These are phyloP conservation scores for Drosophila azteca DNA, from an alignment of 1,140 invertebrate species.

Conservation along the genomic window DNA sequence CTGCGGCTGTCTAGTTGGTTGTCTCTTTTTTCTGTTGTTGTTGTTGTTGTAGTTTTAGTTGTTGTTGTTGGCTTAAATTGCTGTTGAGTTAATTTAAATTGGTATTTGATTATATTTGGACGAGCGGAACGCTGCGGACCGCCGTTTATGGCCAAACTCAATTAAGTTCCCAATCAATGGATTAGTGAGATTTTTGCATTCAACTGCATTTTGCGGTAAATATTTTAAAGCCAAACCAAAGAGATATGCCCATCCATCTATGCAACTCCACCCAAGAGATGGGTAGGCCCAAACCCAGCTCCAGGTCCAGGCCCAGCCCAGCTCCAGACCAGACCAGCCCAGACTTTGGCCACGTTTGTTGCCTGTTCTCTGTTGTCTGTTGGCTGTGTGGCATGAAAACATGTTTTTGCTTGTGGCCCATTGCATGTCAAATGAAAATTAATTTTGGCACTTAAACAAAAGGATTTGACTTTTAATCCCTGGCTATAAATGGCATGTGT, in stretches of 20 bases:
- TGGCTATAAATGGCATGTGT: conserved; percentile 80
- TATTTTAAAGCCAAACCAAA: conserved; percentile 38
- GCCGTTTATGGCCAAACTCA: conserved; percentile 78
- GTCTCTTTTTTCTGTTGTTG: conserved; percentile 2
- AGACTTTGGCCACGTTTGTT: neutral
- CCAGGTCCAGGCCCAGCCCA: neutral
- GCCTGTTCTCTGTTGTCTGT: too few species aligned
- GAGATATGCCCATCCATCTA: conserved; percentile 19
- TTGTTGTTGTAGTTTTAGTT: too few species aligned
- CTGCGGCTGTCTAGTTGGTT: conserved; percentile 37
- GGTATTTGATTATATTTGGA: conserved; percentile 81
- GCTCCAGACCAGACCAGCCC: neutral
- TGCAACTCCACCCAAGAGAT: conserved; percentile 48
- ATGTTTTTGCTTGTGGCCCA: conserved; percentile 70
- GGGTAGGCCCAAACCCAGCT: neutral
- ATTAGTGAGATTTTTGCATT: conserved; percentile 73
- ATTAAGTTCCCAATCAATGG: conserved; percentile 75
- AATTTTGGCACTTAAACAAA: conserved; percentile 82
- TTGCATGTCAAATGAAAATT: conserved; percentile 82
- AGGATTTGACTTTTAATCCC: conserved; percentile 81
- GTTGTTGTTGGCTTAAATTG: conserved; percentile 67
- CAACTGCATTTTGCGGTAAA: conserved; percentile 55
- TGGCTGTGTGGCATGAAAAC: conserved; percentile 28
- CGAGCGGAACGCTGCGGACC: conserved; percentile 31
- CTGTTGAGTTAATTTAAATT: conserved; percentile 82